Conservation (phyloP, 2,888 invertebrate genomes). For the Penaeus monodon region DNA sequence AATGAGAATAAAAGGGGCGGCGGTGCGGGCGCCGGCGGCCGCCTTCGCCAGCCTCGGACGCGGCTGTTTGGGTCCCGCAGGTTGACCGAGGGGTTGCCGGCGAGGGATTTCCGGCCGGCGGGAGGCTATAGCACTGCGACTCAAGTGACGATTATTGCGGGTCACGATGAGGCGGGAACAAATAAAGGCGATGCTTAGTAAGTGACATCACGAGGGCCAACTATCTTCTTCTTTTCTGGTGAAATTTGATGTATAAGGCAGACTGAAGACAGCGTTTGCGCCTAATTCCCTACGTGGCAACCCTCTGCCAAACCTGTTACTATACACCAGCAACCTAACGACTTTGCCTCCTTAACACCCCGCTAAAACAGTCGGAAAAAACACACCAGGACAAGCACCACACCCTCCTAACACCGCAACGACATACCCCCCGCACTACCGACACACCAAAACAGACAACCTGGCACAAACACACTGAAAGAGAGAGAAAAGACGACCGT, state of each 20-base stretch:
- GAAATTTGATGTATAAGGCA: background rate
- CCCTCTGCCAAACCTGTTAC: slow-evolving; percentile 12
- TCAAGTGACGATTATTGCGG: too few relatives aligned
- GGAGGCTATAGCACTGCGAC: too few relatives aligned
- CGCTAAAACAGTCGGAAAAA: background rate
- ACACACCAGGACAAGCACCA: too few relatives aligned
- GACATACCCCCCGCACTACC: background rate
- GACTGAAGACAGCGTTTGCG: too few relatives aligned
- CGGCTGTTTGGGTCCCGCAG: slow-evolving; percentile 25
- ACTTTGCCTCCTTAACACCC: slow-evolving; percentile 4
- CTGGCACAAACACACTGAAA: background rate
- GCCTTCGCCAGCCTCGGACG: slow-evolving; percentile 10
- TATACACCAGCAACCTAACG: slow-evolving; percentile 19
- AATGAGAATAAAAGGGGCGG: too few relatives aligned
- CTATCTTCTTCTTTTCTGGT: background rate
- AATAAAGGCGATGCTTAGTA: too few relatives aligned
- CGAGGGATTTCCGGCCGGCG: background rate
- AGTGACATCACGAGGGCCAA: too few relatives aligned
- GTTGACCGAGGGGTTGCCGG: background rate
- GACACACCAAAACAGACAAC: background rate
- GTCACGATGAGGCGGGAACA: too few relatives aligned
- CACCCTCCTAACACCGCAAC: background rate
- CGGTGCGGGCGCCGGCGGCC: too few relatives aligned
- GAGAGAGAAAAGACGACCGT: background rate
- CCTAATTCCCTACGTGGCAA: slow-evolving; percentile 1